Base-by-base conservation (phyloP, 2,797 vertebrate species). In the Xiphophorus birchmanni region DNA sequence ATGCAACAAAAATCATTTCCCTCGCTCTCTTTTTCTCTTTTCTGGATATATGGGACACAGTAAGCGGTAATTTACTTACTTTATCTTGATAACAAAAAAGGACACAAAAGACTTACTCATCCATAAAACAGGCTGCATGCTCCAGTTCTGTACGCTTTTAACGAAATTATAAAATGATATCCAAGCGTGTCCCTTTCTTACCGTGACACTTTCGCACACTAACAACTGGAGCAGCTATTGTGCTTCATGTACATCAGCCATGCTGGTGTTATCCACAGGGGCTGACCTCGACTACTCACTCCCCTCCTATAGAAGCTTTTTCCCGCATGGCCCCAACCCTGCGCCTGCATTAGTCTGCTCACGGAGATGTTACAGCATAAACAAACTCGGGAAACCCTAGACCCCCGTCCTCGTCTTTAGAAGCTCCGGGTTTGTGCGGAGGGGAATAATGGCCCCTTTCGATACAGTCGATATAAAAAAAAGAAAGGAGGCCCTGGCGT, bases 201-300 rank as follows among this genome's bases (percentile, higher is more conserved):
- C 73, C 23, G 67, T 76, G 50, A 84, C 85, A 85, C 82, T 85
- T 88, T 87, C 85, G 80, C 82, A 88, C 84, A 85, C 82, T 78
- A 90, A 91, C 88, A 93, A 93, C 87, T 87, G 74, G 78, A 88
- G 82, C 82, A 78, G 86, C 74, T 84, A 89, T 92, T 93, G 88
- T 87, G 87, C 92, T 94, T 91, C 88, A 87, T 92, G 88, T 87
- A 81, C 87, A 87, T 91, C 90, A 91, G 90, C 91, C 87, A 93
- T 77, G 87, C 81, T 85, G 81, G 90, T 89, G 83, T 80, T 89
- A 87, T 92, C 86, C 67, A 56, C 52, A 72, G 84, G 84, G 84
- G 86, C 84, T 91, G 93, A 93, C 91, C 92, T 65, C 75, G 52
- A 87, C 88, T 71, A 77, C 85, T 85, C 89, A 77, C 86, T 88